phyloP scores from a whole-genome alignment of 1,140 invertebrate genomes.

The Hormaphis cornu region DNA sequence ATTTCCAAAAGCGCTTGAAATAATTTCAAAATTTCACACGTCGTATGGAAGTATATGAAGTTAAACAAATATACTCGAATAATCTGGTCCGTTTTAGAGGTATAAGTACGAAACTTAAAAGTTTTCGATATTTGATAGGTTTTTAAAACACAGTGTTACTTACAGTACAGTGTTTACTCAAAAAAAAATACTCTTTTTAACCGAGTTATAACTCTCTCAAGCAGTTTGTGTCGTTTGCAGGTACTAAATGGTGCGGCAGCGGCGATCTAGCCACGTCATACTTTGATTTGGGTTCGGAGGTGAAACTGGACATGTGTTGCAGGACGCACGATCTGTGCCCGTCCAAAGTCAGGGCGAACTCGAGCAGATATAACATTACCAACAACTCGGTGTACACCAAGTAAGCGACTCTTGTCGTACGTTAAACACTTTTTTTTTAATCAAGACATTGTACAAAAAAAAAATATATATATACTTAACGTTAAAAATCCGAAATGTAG shows the following conservation, averaged over 20 bases:
- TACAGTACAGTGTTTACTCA: no score
- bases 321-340: conserved; percentile 73
- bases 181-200: no score
- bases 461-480: background rate
- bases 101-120: no score
- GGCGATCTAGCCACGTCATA: conserved; percentile 74
- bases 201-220: no score
- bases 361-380: conserved; percentile 63
- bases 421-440: background rate
- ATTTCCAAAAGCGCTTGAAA: no score
- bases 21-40: no score
- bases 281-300: conserved; percentile 65
- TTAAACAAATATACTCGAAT: no score
- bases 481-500: background rate
- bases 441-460: background rate
- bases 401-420: conserved; percentile 44
- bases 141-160: no score
- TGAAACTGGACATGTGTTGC: conserved; percentile 69
- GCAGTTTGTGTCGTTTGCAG: no score
- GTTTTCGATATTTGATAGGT: no score
- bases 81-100: no score
- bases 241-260: conserved; percentile 81
- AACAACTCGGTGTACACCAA: conserved; percentile 80
- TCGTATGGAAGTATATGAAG: no score
- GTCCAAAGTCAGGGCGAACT: conserved; percentile 62